phyloP scores from a whole-genome alignment of 2,888 invertebrate genomes.

The Carcina quercana region DNA sequence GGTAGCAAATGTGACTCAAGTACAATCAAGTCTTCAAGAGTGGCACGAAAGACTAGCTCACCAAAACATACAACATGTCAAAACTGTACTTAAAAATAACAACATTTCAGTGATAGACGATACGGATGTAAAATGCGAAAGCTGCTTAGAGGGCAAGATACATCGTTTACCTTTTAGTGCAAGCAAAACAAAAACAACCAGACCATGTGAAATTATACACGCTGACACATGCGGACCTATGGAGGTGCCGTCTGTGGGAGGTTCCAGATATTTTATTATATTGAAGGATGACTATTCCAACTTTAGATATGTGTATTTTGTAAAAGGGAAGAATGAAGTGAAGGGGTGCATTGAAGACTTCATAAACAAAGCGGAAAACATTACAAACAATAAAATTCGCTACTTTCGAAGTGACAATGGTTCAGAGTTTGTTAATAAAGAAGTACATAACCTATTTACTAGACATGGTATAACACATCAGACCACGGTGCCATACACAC shows the following conservation, averaged over 20 bases:
- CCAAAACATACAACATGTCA: constrained; percentile 16
- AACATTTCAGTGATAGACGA: neutral
- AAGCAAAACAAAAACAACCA: constrained; percentile 5
- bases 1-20: constrained; percentile 1
- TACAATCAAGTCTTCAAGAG: constrained; percentile 7
- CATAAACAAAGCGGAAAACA: neutral
- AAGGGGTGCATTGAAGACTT: neutral
- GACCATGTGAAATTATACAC: constrained; percentile 11
- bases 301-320: constrained; percentile 8
- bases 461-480: constrained; percentile 7
- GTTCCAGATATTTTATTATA: constrained; percentile 19
- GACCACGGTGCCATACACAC: constrained; percentile 9
- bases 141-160: constrained; percentile 11
- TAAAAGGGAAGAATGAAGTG: constrained; percentile 4
- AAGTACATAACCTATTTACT: constrained; percentile 8
- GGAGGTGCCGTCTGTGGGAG: constrained; percentile 12
- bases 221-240: constrained; percentile 7
- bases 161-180: constrained; percentile 10
- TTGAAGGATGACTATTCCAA: constrained; percentile 24
- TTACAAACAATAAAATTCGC: constrained; percentile 3
- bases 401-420: constrained; percentile 14
- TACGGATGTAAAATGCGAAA: neutral
- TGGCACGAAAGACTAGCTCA: constrained; percentile 18
- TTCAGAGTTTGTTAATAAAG: constrained; percentile 14
- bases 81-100: constrained; percentile 8